These are phyloP conservation scores for Pseudanteris insignis DNA, from an alignment of 2,888 invertebrate species.

Conservation along the genomic window DNA sequence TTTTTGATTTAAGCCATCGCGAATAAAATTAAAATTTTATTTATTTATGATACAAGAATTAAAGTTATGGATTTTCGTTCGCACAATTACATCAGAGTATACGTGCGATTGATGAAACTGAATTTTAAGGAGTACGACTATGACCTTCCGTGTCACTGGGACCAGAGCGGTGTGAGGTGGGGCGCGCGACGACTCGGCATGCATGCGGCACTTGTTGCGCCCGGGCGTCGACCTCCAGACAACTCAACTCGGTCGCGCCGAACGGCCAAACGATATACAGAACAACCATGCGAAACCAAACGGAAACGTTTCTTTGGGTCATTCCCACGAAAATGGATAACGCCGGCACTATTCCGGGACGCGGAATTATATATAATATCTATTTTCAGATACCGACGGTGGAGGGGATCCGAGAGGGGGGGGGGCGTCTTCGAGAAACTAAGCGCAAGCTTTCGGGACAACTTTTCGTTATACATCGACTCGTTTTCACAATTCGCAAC, in stretches of 20 bases:
- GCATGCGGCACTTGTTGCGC: conserved; percentile 66
- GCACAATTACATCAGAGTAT: too few relatives aligned
- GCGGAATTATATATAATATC: conserved; percentile 29
- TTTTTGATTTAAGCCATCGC: too few relatives aligned
- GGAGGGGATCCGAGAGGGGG: background rate
- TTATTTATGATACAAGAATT: too few relatives aligned
- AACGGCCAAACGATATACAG: conserved; percentile 21
- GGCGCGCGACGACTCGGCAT: conserved; percentile 45
- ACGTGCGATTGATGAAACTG: too few relatives aligned
- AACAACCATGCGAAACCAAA: conserved; percentile 27
- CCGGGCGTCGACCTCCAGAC: conserved; percentile 64
- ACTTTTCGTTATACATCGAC: too few relatives aligned
- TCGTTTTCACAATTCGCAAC: too few relatives aligned
- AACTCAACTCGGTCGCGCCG: conserved; percentile 29
- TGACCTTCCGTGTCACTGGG: conserved; percentile 37
- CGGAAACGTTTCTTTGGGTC: conserved; percentile 35
- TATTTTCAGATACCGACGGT: conserved; percentile 10
- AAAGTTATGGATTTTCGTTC: too few relatives aligned
- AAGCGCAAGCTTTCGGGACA: too few relatives aligned
- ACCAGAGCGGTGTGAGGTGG: conserved; percentile 16
- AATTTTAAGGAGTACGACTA: too few relatives aligned
- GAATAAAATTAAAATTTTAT: too few relatives aligned
- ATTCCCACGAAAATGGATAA: conserved; percentile 36
- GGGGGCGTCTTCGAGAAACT: too few relatives aligned
- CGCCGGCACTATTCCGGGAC: conserved; percentile 30